Evolutionary conservation across 2,797 vertebrate genomes (phyloP).

Genomic region (Lithobates pipiens): DNA sequence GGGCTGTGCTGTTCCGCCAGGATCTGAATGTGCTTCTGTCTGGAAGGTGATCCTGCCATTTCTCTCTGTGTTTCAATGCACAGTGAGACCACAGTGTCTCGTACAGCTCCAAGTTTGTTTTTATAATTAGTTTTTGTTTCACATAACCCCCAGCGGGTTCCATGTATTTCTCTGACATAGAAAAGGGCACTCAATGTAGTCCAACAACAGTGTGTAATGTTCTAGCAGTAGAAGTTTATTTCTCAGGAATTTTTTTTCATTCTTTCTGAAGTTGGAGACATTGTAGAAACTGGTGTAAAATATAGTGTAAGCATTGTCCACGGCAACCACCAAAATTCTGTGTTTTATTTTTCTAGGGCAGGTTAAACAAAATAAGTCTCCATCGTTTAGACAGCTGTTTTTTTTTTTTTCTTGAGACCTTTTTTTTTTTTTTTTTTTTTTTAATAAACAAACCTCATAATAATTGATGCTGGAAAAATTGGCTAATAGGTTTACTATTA

Average conservation of each 20-base stretch:
- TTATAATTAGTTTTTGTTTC: constrained; percentile 6
- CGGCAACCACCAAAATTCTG: not conserved
- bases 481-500: not conserved
- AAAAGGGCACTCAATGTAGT: no score
- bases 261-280: not conserved
- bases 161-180: not conserved
- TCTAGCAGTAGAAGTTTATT: not conserved
- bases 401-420: not conserved
- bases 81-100: constrained; percentile 2
- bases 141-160: not conserved
- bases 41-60: constrained; percentile 27
- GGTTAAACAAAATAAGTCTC: not conserved
- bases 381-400: not conserved
- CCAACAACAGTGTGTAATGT: not conserved
- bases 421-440: not conserved
- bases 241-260: not conserved
- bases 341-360: not conserved
- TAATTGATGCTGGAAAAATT: not conserved
- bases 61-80: constrained; percentile 19
- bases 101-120: constrained; percentile 15
- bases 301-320: not conserved
- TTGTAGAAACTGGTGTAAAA: not conserved
- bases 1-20: constrained; percentile 15
- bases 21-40: constrained; percentile 36
- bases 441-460: not conserved